Evolutionary conservation across 2,113 vertebrate species (phyloP), one percentile per base, ranked within the genome.

Genomic region (Hystrix cristata): DNA sequence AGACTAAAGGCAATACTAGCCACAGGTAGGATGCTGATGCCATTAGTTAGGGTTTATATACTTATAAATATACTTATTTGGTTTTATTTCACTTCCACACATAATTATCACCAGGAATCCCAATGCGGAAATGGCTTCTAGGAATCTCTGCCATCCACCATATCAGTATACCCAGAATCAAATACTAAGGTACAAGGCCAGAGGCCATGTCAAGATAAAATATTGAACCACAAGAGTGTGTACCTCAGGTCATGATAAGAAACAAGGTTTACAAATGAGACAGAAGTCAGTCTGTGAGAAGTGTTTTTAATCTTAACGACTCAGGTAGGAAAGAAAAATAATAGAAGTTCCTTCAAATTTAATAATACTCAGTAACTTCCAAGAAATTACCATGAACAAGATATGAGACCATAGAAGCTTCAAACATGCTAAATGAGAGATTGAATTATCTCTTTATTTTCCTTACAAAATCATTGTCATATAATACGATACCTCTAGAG

Each of bases 301-400:
- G 34, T 6, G 5, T 79, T 67, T 92, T 84, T 13, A 80, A 46
- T 96, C 21, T 38, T 91, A 71, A 80, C 15, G 87, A 25, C 16
- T 90, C 43, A 51, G 6, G 5, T 48, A 18, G 65, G 48, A 97
- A 96, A 82, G 12, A 16, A 72, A 46, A 38, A 67, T 18, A 60
- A 78, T 34, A 48, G 34, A 84, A 74, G 11, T 55, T 82, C 60
- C 18, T 60, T 13, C 21, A 59, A 76, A 67, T 80, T 90, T 95
- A 64, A 95, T 25, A 81, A 72, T 11, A 53, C 87, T 62, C 90
- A 91, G 87, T 51, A 74, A 80, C 55, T 92, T 83, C 85, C 10
- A 27, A 72, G 85, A 84, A 79, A 87, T 76, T 72, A 18, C 15
- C 62, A 88, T 55, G 43, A 81, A 82, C 5, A 55, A 86, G 16